Evolutionary conservation across 2,888 invertebrate species (phyloP), one percentile per base, ranked within the genome.

Genomic region (Druceiella hillmani): DNA sequence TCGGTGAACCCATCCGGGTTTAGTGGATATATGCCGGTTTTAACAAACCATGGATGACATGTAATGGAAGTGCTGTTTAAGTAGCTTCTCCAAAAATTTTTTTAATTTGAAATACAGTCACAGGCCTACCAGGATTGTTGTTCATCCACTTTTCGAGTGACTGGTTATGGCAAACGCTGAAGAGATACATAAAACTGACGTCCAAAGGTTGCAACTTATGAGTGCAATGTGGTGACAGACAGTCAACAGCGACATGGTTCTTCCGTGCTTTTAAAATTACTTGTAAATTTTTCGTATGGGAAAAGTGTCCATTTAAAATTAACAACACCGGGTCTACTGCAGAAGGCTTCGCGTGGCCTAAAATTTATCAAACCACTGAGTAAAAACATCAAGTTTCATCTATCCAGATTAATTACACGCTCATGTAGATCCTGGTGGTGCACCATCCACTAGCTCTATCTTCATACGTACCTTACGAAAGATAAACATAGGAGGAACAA

Each of bases 301-400:
- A 52, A 3, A 49, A 40, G 40, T 62, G 57, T 2, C 56, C 56
- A 48, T 63, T 57, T 10, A 60, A 40, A 10, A 61, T 43, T 25
- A 59, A 39, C 4, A 60, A 38, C 6, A 55, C 54, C 14, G 55
- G 54, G 36, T 47, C 36, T 4, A 55, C 54, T 40, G 46, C 45
- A 6, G 53, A 43, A 20, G 55, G 48, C 38, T n/a, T n/a, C n/a
- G n/a, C n/a, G n/a, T n/a, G n/a, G n/a, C n/a, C n/a, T 59, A 40
- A 47, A 66, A 66, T 50, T 64, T 57, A 30, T 55, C 45, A 42
- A 62, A 57, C 56, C 56, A 59, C 27, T 50, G 38, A 3, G 46
- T 33, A 49, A 59, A 58, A 25, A 56, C 47, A 3, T 58, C 54
- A 12, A 45, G 28, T 27, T 51, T 52, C 47, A 60, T 57, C 57